phyloP scores from a whole-genome alignment of 2,888 invertebrate genomes.

The Cremastinae sp. region DNA sequence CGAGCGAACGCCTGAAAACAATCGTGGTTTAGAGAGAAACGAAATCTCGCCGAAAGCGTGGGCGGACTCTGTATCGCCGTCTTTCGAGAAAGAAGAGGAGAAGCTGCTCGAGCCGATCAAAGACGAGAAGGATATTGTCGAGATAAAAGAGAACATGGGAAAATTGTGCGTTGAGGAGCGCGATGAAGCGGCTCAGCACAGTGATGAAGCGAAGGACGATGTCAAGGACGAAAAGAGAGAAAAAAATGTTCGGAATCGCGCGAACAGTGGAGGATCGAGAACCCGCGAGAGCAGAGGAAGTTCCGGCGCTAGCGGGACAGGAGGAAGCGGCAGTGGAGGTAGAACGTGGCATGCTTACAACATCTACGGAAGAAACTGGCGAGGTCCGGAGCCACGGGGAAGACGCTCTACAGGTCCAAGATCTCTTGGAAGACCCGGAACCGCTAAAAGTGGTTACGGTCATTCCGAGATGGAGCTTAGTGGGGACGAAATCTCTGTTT shows the following conservation, averaged over 20 bases:
- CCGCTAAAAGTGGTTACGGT: slow-evolving; percentile 80
- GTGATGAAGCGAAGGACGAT: slow-evolving; percentile 76
- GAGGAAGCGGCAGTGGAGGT: slow-evolving; percentile 75
- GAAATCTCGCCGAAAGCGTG: slow-evolving; percentile 78
- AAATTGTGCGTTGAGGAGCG: slow-evolving; percentile 75
- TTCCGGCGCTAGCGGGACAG: slow-evolving; percentile 72
- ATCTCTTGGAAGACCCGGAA: slow-evolving; percentile 76
- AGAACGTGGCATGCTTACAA: slow-evolving; percentile 75
- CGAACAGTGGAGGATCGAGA: slow-evolving; percentile 81
- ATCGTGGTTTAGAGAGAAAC: slow-evolving; percentile 64
- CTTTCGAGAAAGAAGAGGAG: slow-evolving; percentile 78
- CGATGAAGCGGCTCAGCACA: slow-evolving; percentile 79
- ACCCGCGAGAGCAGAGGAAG: slow-evolving; percentile 75
- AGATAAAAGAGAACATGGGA: slow-evolving; percentile 74
- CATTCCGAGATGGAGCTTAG: slow-evolving; percentile 89
- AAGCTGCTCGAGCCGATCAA: slow-evolving; percentile 81
- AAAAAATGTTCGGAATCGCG: slow-evolving; percentile 75
- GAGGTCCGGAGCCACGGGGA: slow-evolving; percentile 81
- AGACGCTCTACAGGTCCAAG: slow-evolving; percentile 72
- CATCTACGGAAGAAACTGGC: slow-evolving; percentile 79
- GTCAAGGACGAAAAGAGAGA: slow-evolving; percentile 79
- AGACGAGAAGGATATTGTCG: slow-evolving; percentile 74
- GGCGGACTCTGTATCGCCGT: slow-evolving; percentile 80
- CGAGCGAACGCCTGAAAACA: slow-evolving; percentile 78
- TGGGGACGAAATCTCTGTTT: slow-evolving; percentile 85